Evolutionary conservation across 1,140 invertebrate genomes (phyloP), one percentile per base, ranked within the genome.

Genomic region (Dinoponera quadriceps): DNA sequence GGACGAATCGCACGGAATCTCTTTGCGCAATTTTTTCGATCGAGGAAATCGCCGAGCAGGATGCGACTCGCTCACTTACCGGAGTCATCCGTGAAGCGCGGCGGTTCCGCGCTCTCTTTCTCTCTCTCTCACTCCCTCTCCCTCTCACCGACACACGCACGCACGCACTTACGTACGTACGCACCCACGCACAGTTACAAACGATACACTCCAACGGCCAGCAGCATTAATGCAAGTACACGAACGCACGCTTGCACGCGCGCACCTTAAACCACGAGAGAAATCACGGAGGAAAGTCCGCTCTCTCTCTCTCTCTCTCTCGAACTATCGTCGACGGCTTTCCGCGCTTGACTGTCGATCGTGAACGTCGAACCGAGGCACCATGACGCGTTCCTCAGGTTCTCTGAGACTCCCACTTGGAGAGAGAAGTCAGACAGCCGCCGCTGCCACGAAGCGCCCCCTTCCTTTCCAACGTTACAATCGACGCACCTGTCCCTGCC

Each of bases 301-400:
- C 38, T 4, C 38, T 7, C 38, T 7, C 38, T 2, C 75, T 51
- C 38, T 4, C 38, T 7, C 38, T 7, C 38, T 2, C 75, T 51
- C 75, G 75, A 22, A 80, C 75, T n/a, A 44, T 80, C 75, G 65
- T 71, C 75, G 65, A 71, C 80, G 83, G 90, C 86, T 91, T 90
- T 86, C 88, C 87, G 85, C 87, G 87, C 83, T 81, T 85, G 89
- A 93, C 91, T 93, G 91, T 89, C 85, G 89, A 90, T 90, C 60
- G 20, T 27, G 55, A 20, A 73, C 59, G 60, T 44, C 44, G 22
- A 54, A 80, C 59, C 59, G 59, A 51, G 55, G 51, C 33, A 89
- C 84, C 86, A 87, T 86, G 82, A n/a, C n/a, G 85, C 86, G 82
- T 83, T 86, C 69, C 84, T 92, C 90, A 89, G 91, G 87, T 91